Conservation (phyloP, 2,797 vertebrate species). For the Lindbergichthys nudifrons region DNA sequence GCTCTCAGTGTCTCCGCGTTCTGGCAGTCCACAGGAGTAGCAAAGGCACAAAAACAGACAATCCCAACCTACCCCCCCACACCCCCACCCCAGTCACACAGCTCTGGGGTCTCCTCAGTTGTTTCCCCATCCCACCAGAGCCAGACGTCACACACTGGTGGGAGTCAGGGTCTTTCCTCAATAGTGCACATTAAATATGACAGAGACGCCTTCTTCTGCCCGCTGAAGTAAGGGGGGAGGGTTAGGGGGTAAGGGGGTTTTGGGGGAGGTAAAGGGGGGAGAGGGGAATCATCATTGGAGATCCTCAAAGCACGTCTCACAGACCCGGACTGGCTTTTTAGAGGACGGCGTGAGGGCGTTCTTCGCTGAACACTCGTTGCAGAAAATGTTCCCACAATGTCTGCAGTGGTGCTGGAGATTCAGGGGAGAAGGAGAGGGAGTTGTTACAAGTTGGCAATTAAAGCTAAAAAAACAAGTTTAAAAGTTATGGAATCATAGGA, state of each 20-base stretch:
- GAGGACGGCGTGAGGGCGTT: slow-evolving; percentile 96
- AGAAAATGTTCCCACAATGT: slow-evolving; percentile 99
- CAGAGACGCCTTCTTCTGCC: slow-evolving; percentile 60
- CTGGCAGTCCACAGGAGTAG: slow-evolving; percentile 76
- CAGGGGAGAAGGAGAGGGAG: not conserved
- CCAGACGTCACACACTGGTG: slow-evolving; percentile 37
- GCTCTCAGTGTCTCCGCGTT: slow-evolving; percentile 65
- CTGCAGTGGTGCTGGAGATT: slow-evolving; percentile 94
- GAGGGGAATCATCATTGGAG: slow-evolving; percentile 89
- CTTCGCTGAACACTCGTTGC: slow-evolving; percentile 93
- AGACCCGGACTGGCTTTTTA: slow-evolving; percentile 98
- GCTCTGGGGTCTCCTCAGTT: slow-evolving; percentile 16
- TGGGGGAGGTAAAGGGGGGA: not conserved
- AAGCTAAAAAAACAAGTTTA: too few relatives aligned
- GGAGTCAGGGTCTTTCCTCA: slow-evolving; percentile 73
- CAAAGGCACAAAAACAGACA: slow-evolving; percentile 86
- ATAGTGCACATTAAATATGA: slow-evolving; percentile 88
- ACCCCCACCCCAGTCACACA: not conserved
- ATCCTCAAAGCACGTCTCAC: slow-evolving; percentile 94
- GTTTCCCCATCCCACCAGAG: slow-evolving; percentile 21
- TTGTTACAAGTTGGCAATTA: not conserved
- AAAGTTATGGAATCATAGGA: too few relatives aligned
- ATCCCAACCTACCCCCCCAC: slow-evolving; percentile 37
- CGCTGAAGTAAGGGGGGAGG: slow-evolving; percentile 37
- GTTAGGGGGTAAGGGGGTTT: not conserved